A percentile compares a stretch with the other conserved stretches of the same genome.
phyloP scores from a whole-genome alignment of 2,888 invertebrate species.

The Thalpophila matura region DNA sequence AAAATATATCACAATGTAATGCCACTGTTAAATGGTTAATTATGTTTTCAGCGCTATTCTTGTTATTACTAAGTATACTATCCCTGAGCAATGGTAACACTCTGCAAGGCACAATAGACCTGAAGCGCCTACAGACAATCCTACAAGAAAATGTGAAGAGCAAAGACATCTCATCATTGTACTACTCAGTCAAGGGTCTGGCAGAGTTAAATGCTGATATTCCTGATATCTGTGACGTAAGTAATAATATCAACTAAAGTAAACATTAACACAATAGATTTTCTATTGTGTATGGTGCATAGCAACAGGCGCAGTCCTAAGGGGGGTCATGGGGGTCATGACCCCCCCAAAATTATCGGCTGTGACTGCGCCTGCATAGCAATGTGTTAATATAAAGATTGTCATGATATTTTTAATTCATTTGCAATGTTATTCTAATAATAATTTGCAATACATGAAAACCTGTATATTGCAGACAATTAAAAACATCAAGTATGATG shows the following conservation, averaged over 20 bases:
- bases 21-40: conserved; percentile 18
- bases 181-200: conserved; percentile 94
- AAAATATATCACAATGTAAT: background rate
- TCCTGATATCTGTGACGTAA: conserved; percentile 92
- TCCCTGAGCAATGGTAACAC: conserved; percentile 76
- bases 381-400: no score
- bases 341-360: no score
- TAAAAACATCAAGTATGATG: conserved; percentile 79
- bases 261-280: no score
- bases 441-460: background rate
- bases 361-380: no score
- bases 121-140: conserved; percentile 81
- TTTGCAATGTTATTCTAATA: no score
- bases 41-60: conserved; percentile 72
- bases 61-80: conserved; percentile 74
- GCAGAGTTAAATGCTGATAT: conserved; percentile 92
- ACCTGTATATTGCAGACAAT: conserved; percentile 72
- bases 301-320: no score
- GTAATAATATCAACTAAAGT: no score
- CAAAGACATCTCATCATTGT: conserved; percentile 92
- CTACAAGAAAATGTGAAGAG: conserved; percentile 87
- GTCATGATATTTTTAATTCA: no score
- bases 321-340: no score
- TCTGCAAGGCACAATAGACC: conserved; percentile 83
- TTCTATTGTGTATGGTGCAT: no score